Evolutionary conservation across 2,888 invertebrate genomes (phyloP).

Genomic region (Aricia artaxerxes): DNA sequence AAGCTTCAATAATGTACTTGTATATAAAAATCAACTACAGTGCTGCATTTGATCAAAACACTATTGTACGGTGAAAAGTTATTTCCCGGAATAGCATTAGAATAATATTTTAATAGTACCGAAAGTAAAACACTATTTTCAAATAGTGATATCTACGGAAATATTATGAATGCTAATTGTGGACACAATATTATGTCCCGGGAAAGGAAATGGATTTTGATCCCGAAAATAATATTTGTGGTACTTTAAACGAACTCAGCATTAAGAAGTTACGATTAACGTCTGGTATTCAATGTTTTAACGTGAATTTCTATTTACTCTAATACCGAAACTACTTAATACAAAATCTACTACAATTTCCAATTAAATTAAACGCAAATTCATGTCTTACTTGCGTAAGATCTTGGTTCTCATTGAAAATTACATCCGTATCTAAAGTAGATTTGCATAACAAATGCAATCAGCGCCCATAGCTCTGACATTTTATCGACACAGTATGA

Average conservation of each 20-base stretch:
- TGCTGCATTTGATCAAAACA: not conserved
- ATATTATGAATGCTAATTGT: too few relatives aligned
- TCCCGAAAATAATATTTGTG: too few relatives aligned
- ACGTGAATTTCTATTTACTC: not conserved
- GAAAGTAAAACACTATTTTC: not conserved
- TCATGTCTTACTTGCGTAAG: too few relatives aligned
- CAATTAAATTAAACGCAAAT: not conserved
- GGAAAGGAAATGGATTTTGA: too few relatives aligned
- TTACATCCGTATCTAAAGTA: constrained; percentile 2
- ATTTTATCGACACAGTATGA: not conserved
- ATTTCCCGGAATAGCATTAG: not conserved
- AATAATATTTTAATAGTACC: not conserved
- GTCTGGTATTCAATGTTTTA: too few relatives aligned
- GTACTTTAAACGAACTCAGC: too few relatives aligned
- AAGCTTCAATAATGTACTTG: not conserved
- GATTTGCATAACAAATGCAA: constrained; percentile 28
- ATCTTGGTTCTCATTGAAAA: not conserved
- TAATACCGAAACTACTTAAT: not conserved
- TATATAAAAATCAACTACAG: not conserved
- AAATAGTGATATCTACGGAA: not conserved
- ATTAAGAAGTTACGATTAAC: too few relatives aligned
- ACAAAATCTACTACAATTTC: not conserved
- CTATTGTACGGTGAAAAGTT: not conserved
- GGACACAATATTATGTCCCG: too few relatives aligned
- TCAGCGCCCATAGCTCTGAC: constrained; percentile 14